Percentiles rank a stretch among this genome's conserved stretches.
Conservation (phyloP, 2,797 vertebrate genomes). For the Pyrocephalus nanus region DNA sequence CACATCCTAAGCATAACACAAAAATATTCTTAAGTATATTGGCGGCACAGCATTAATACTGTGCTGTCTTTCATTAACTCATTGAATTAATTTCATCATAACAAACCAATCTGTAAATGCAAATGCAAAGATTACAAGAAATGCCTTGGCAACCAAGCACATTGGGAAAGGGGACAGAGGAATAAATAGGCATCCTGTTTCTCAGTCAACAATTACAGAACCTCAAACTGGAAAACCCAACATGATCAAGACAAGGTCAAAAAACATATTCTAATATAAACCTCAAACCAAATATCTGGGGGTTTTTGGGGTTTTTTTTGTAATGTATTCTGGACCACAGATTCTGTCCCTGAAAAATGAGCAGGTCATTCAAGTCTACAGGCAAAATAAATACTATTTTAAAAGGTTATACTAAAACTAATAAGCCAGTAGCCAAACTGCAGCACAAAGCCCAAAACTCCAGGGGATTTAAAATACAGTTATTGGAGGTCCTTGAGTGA, state of each 20-base stretch:
- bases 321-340: neutral
- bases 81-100: neutral
- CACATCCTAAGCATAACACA: neutral
- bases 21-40: neutral
- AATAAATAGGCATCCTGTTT: neutral
- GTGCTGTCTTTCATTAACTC: neutral
- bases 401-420: neutral
- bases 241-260: neutral
- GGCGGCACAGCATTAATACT: neutral
- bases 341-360: neutral
- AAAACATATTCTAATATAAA: neutral
- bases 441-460: neutral
- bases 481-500: neutral
- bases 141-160: neutral
- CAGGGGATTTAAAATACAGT: neutral
- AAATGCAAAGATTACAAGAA: neutral
- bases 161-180: neutral
- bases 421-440: neutral
- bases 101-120: neutral
- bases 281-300: neutral
- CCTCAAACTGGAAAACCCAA: neutral
- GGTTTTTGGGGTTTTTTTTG: neutral
- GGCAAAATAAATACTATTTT: neutral
- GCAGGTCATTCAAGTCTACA: neutral
- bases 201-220: neutral